These are phyloP conservation scores for Andrena flavipes DNA, from an alignment of 2,888 invertebrate species.

Conservation along the genomic window DNA sequence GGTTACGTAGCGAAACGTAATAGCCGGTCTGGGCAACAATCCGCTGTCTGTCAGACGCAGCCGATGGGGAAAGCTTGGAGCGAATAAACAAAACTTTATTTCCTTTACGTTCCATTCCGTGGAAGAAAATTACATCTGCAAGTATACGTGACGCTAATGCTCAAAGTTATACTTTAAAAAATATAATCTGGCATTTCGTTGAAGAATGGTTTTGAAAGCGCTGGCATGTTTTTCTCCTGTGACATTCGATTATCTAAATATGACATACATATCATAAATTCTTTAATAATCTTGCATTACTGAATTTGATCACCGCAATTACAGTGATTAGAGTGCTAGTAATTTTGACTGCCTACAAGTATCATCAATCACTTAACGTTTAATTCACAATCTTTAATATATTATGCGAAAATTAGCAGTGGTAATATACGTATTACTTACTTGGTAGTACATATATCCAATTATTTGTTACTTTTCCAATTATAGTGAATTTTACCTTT, in stretches of 20 bases:
- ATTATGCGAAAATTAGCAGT: no score
- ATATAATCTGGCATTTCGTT: not conserved
- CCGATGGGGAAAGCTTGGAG: not conserved
- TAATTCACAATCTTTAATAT: no score
- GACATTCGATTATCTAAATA: conserved; percentile 26
- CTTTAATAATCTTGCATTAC: no score
- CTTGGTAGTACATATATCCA: no score
- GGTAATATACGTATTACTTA: no score
- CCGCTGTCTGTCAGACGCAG: not conserved
- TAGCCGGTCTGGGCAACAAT: not conserved
- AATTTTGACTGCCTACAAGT: no score
- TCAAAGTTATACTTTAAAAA: conserved; percentile 5
- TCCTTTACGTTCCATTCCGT: conserved; percentile 5
- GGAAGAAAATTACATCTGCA: conserved; percentile 20
- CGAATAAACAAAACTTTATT: conserved; percentile 20
- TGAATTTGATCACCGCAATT: no score
- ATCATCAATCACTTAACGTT: no score
- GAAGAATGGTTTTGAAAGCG: not conserved
- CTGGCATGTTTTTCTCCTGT: not conserved
- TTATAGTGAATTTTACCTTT: no score
- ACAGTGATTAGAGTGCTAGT: no score
- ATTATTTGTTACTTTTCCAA: no score
- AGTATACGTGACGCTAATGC: conserved; percentile 26
- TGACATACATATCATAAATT: no score
- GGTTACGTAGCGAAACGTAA: not conserved